Conservation (phyloP, 2,888 invertebrate species). For the Thecocarcelia acutangulata region DNA sequence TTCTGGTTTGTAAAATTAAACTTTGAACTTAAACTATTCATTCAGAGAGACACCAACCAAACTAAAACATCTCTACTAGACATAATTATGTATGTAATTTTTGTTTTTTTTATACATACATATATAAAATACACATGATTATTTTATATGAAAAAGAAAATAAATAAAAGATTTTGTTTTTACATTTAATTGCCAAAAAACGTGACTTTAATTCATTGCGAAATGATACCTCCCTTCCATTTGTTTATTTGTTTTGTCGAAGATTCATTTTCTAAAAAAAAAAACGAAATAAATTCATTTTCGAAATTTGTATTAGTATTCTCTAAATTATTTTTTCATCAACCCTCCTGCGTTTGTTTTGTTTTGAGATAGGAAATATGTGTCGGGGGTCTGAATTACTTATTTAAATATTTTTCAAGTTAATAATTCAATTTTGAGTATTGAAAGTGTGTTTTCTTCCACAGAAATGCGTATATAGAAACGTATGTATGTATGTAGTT, state of each 20-base stretch:
- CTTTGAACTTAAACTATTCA: not conserved
- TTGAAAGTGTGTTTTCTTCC: not conserved
- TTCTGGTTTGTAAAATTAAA: not conserved
- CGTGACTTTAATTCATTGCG: slow-evolving; percentile 59
- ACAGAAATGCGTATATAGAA: not conserved
- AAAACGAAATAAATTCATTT: slow-evolving; percentile 5
- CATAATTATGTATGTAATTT: no score
- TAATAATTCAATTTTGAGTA: slow-evolving; percentile 5
- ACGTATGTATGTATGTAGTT: no score
- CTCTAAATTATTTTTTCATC: not conserved
- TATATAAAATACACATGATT: slow-evolving; percentile 32
- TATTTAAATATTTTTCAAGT: slow-evolving; percentile 14
- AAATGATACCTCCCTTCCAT: slow-evolving; percentile 13
- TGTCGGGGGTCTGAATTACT: not conserved
- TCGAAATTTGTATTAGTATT: not conserved
- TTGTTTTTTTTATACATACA: no score
- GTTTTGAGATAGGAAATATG: not conserved
- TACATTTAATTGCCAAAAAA: slow-evolving; percentile 55
- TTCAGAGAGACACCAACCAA: not conserved
- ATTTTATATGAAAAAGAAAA: slow-evolving; percentile 14
- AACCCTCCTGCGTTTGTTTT: not conserved
- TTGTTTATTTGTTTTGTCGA: slow-evolving; percentile 3
- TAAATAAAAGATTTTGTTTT: slow-evolving; percentile 13
- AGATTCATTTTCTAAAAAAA: slow-evolving; percentile 10
- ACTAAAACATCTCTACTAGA: no score